phyloP scores from a whole-genome alignment of 92 coral and sea anemone species.

The Pocillopora meandrina region DNA sequence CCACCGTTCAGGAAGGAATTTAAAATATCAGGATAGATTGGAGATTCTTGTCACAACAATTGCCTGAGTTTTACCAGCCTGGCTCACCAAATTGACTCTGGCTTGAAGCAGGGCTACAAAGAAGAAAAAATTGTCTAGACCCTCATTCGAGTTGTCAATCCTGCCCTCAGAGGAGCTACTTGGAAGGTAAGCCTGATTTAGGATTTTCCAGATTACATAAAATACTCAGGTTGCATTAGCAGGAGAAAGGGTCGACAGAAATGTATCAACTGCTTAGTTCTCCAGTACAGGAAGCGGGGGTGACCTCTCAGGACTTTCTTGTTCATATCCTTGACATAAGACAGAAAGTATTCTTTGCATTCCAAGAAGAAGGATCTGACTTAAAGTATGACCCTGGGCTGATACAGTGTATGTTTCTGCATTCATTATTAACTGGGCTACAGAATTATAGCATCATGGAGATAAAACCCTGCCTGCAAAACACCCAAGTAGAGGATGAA shows the following conservation, averaged over 20 bases:
- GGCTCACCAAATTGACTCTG: neutral
- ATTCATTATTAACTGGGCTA: constrained; percentile 35
- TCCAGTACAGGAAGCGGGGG: neutral
- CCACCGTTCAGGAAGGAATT: neutral
- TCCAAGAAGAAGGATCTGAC: constrained; percentile 45
- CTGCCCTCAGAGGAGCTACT: neutral
- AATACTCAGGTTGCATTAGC: constrained; percentile 17
- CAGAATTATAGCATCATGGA: constrained; percentile 31
- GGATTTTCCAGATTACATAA: constrained; percentile 14
- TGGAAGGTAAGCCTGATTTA: constrained; percentile 11
- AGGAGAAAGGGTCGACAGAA: constrained; percentile 37
- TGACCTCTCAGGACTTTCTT: constrained; percentile 41
- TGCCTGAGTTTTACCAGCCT: neutral
- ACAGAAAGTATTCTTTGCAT: constrained; percentile 46
- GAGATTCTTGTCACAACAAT: constrained; percentile 12
- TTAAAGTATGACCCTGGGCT: constrained; percentile 42
- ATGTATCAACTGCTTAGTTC: constrained; percentile 4
- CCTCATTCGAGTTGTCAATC: neutral
- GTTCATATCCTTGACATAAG: constrained; percentile 33
- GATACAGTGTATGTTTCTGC: constrained; percentile 36
- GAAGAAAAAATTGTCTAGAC: neutral
- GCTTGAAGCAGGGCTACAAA: neutral
- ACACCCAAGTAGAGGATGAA: constrained; percentile 35
- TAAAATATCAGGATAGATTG: constrained; percentile 13
- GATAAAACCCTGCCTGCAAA: constrained; percentile 33